These are phyloP conservation scores for Macheiramphus alcinus DNA, from an alignment of 2,113 vertebrate genomes.

Conservation along the genomic window DNA sequence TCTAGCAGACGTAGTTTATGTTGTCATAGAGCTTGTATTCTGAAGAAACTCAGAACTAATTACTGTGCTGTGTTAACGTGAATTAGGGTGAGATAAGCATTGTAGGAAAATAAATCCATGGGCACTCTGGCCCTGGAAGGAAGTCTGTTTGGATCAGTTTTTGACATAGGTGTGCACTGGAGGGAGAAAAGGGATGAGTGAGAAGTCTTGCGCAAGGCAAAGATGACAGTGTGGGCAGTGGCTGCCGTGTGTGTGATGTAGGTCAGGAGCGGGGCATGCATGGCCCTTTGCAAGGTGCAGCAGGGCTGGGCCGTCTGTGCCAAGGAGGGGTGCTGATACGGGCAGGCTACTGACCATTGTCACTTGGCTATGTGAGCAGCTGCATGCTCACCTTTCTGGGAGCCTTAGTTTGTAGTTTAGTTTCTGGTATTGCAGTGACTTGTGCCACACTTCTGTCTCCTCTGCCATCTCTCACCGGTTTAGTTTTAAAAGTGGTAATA, in stretches of 20 bases:
- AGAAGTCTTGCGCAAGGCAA: not conserved
- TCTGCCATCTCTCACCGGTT: not conserved
- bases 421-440: not conserved
- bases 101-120: not conserved
- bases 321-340: rapidly evolving
- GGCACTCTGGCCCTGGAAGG: not conserved
- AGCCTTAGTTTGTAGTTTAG: not conserved
- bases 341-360: not conserved
- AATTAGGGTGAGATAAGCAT: not conserved
- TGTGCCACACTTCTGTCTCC: not conserved
- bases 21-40: not conserved
- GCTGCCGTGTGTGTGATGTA: rapidly evolving
- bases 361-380: too few species aligned
- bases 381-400: not conserved
- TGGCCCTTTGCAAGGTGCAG: not conserved
- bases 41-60: not conserved
- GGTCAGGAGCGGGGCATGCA: rapidly evolving
- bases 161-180: not conserved
- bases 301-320: not conserved
- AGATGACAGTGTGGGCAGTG: not conserved
- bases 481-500: not conserved
- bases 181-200: not conserved
- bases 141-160: not conserved
- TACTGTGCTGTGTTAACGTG: not conserved
- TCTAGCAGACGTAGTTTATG: not conserved